phyloP scores from a whole-genome alignment of 2,113 vertebrate genomes.

The Gymnogyps californianus region DNA sequence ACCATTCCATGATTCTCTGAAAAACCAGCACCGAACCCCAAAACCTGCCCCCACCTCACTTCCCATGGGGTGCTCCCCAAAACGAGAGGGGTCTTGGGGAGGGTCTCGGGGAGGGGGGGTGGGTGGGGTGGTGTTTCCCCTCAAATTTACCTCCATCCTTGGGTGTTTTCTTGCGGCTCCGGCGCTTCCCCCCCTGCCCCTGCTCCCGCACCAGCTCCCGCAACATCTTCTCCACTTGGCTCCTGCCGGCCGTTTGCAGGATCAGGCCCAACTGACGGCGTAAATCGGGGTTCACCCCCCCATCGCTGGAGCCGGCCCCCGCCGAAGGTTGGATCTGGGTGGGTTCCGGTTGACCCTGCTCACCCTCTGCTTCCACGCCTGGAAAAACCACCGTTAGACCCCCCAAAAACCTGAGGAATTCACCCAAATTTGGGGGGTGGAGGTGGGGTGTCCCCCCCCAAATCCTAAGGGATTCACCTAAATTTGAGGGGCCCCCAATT shows the following conservation, averaged over 20 bases:
- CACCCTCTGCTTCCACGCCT: background rate
- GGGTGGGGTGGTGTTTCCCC: accelerated
- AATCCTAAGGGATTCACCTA: too few species aligned
- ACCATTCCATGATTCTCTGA: background rate
- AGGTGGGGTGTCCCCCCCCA: too few species aligned
- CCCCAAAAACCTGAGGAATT: background rate
- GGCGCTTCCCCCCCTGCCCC: background rate
- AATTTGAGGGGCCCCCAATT: background rate
- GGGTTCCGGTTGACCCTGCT: background rate
- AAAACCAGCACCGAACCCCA: background rate
- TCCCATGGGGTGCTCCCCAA: too few species aligned
- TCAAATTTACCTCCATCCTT: background rate
- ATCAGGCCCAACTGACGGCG: conserved; percentile 20
- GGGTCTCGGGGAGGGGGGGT: too few species aligned
- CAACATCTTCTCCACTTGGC: conserved; percentile 45
- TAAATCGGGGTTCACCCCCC: background rate
- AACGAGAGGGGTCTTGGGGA: accelerated
- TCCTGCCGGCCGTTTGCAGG: conserved; percentile 13
- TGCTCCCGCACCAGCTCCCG: conserved; percentile 40
- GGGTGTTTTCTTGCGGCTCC: background rate
- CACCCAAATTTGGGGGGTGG: too few species aligned
- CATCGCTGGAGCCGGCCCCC: background rate
- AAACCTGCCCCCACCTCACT: background rate
- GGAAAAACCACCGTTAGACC: background rate
- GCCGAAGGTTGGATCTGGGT: background rate